Evolutionary conservation across 2,888 invertebrate genomes (phyloP), one percentile per base, ranked within the genome.

Genomic region (Trichopoda pennipes): DNA sequence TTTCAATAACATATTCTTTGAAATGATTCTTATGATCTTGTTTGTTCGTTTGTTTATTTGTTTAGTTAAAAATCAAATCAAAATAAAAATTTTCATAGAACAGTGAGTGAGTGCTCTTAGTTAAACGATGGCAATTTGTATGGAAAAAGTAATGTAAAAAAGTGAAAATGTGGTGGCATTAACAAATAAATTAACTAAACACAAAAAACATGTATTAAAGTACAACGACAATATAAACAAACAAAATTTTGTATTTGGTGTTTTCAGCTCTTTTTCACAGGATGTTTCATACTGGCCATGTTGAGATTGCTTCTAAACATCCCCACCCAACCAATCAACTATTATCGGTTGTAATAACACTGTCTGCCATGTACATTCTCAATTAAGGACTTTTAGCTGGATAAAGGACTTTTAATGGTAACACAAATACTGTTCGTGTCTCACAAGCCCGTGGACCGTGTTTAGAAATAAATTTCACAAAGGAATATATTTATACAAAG

Each of bases 401-500:
- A 69, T 77, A 77, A 73, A 74, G 81, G 81, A 76, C 75, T 63
- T 76, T 74, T 80, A 84, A 86, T 83, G 86, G 86, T 86, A 85
- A 86, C 84, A 86, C 82, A 86, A 82, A 83, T 83, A 84, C 72
- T 81, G 81, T 81, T 80, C 84, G 85, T 81, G 84, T 79, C 84
- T 84, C 81, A 72, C 63, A 84, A 81, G 83, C 78, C 84, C 80
- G 85, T 83, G 81, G 83, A 83, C 78, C 80, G 79, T 60, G 68
- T 68, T 75, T 66, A 79, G 51, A 77, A 38, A 60, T 51, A 73
- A 44, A 42, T 32, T 60, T 70, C 47, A 73, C 88, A 89, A 89
- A 89, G 89, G 89, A 89, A 87, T 89, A 89, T 89, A 89, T 89
- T 89, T 89, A 89, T 89, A 89, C 89, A 89, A 89, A 89, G 89